phyloP scores from a whole-genome alignment of 2,888 invertebrate genomes.

The Torymus auratus region DNA sequence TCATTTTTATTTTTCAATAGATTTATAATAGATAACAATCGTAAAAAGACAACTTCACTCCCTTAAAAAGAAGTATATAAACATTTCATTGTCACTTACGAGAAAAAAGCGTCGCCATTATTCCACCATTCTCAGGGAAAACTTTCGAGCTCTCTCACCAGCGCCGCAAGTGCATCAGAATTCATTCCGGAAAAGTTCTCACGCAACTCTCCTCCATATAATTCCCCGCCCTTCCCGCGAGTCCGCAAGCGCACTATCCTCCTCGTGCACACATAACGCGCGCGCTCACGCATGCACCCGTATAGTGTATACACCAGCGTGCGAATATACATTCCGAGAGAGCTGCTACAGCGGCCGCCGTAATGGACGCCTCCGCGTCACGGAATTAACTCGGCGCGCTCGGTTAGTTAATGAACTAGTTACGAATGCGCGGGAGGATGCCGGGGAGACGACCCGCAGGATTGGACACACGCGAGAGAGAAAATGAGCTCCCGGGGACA shows the following conservation, averaged over 20 bases:
- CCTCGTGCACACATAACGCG: not conserved
- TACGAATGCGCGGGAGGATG: constrained; percentile 45
- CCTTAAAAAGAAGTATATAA: too few relatives aligned
- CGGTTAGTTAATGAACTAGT: constrained; percentile 60
- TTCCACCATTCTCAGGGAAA: too few relatives aligned
- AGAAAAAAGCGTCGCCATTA: too few relatives aligned
- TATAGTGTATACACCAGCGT: not conserved
- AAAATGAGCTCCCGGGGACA: not conserved
- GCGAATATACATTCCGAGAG: constrained; percentile 22
- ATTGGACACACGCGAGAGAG: constrained; percentile 1
- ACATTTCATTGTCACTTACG: too few relatives aligned
- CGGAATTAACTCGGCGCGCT: constrained; percentile 45
- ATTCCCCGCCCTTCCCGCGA: too few relatives aligned
- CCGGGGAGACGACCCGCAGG: too few relatives aligned
- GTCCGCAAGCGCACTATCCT: too few relatives aligned
- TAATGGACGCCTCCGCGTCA: constrained; percentile 46
- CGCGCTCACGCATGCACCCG: not conserved
- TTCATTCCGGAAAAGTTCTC: not conserved
- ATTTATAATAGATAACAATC: too few relatives aligned
- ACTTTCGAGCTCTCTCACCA: not conserved
- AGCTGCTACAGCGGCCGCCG: not conserved
- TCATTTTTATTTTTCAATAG: too few relatives aligned
- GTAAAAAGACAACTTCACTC: too few relatives aligned
- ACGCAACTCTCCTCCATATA: not conserved
- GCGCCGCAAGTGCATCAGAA: not conserved